Evolutionary conservation across 2,797 vertebrate species (phyloP), one percentile per base, ranked within the genome.

Genomic region (Rhabdophis nuchalis): DNA sequence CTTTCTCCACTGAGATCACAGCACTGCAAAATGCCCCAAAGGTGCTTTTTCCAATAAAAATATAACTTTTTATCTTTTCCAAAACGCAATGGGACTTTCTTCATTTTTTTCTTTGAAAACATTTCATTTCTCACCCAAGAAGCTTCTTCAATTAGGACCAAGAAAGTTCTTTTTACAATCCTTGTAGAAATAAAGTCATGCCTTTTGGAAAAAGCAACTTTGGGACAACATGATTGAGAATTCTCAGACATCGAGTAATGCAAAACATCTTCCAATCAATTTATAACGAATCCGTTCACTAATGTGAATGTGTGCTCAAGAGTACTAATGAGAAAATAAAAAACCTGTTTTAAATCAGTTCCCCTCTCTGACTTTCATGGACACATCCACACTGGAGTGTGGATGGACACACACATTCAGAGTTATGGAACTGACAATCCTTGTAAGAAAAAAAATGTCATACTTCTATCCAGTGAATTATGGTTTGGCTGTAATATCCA

Each of bases 381-480:
- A 85, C 29, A 13, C 53, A 85, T 20, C 16, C n/a, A 46, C 32
- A n/a, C 1, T 61, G 56, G 82, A 72, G 32, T 85, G 52, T 0
- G 50, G 29, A 23, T 0, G 50, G 29, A 23, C 12, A 23, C 36
- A 41, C 36, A 25, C 36, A 46, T 41, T 11, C 72, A 46, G 13
- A 10, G 50, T 87, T 50, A 29, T 36, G 20, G 52, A 53, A 86
- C 5, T 20, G 41, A 60, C 68, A 64, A 16, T 14, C 56, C 46
- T 90, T 90, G 25, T 25, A 90, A 88, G 64, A 93, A 88, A 77
- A 23, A 23, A 25, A 13, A 90, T 29, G 87, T 58, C 85, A 50
- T 16, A 61, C 41, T 87, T 90, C 50, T 90, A 41, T 53, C 77
- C 85, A 87, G 56, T 60, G 50, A 90, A 90, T 90, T 90, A 90